A percentile compares a stretch with the other conserved stretches of the same genome.
Evolutionary conservation across 2,888 invertebrate species (phyloP).

Genomic region (Zelleria hepariella): DNA sequence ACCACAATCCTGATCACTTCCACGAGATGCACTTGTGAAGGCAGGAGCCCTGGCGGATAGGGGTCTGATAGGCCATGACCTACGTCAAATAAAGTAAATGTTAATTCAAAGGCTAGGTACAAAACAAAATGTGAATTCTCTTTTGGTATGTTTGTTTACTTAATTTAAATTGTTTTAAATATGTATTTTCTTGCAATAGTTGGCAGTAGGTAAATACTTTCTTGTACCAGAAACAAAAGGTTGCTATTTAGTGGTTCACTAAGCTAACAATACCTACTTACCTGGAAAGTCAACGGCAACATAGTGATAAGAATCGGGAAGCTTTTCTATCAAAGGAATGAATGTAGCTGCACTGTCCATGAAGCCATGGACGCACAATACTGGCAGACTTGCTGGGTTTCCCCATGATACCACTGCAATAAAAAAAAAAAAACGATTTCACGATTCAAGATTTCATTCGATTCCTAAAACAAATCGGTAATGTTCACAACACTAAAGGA

Average conservation of each 20-base stretch:
- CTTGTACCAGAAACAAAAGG: neutral
- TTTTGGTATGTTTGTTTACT: no score
- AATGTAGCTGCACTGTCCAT: constrained; percentile 74
- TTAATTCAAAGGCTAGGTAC: neutral
- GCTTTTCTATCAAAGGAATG: constrained; percentile 54
- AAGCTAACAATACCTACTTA: no score
- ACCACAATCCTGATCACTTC: constrained; percentile 22
- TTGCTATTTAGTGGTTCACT: no score
- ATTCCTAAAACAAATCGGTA: neutral
- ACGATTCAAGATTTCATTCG: neutral
- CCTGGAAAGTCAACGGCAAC: constrained; percentile 63
- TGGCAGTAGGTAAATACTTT: neutral
- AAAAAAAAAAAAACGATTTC: neutral
- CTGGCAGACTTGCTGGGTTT: constrained; percentile 40
- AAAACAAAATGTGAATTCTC: neutral
- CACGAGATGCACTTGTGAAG: constrained; percentile 17
- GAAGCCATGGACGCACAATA: constrained; percentile 69
- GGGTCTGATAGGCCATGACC: constrained; percentile 71
- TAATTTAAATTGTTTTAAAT: neutral
- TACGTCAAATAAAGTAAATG: constrained; percentile 13
- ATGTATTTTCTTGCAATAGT: neutral
- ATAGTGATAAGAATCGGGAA: constrained; percentile 42
- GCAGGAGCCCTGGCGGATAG: constrained; percentile 37
- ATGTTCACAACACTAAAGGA: neutral
- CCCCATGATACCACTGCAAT: constrained; percentile 72